These are phyloP conservation scores for Coendou prehensilis DNA, from an alignment of 2,797 vertebrate species.

Conservation along the genomic window DNA sequence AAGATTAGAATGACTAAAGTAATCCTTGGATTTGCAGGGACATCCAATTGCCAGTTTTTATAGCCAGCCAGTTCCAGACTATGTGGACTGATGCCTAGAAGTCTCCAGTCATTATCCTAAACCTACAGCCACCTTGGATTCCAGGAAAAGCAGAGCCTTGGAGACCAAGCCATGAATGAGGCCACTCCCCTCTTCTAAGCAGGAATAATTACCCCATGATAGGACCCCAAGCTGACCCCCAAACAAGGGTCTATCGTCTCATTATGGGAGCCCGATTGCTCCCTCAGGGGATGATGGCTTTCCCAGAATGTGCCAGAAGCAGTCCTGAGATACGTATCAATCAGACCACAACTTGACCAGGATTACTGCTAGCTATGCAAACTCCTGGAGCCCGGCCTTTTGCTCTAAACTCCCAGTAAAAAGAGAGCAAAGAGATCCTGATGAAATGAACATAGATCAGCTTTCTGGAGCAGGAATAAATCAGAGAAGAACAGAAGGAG, in stretches of 20 bases:
- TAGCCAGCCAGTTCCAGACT: not conserved
- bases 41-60: not conserved
- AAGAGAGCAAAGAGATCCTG: not conserved
- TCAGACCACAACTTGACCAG: not conserved
- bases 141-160: not conserved
- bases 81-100: not conserved
- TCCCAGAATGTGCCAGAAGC: not conserved
- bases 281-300: not conserved
- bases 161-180: not conserved
- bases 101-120: not conserved
- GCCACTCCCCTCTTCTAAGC: not conserved
- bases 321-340: not conserved
- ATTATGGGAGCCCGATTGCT: not conserved
- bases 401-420: not conserved
- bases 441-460: not conserved
- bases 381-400: not conserved
- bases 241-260: not conserved
- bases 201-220: not conserved
- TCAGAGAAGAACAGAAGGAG: not conserved
- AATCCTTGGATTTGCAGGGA: not conserved
- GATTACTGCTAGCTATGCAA: not conserved
- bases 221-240: not conserved
- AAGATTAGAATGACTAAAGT: not conserved
- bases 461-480: not conserved
- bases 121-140: not conserved